phyloP scores from a whole-genome alignment of 1,140 invertebrate genomes.

The Macrosteles quadrilineatus region DNA sequence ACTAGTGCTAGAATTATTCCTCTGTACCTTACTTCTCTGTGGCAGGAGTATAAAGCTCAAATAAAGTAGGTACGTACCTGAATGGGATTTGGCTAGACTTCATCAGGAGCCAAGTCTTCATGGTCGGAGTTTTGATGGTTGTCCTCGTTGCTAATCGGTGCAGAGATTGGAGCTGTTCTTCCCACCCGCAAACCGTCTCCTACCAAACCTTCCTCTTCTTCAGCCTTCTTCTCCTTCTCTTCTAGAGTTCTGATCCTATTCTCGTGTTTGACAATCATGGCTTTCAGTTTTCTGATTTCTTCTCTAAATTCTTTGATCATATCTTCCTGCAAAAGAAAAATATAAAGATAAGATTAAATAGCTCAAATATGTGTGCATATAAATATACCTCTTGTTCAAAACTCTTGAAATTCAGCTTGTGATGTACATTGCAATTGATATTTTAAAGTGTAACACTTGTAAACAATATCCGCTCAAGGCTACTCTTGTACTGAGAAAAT shows the following conservation, averaged over 20 bases:
- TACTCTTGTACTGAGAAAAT: too few species aligned
- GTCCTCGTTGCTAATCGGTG: background rate
- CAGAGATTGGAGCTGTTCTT: background rate
- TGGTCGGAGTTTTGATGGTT: constrained; percentile 18
- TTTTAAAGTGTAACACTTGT: too few species aligned
- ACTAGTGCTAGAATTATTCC: too few species aligned
- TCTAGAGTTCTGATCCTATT: constrained; percentile 79
- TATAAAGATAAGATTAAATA: constrained; percentile 4
- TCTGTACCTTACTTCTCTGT: too few species aligned
- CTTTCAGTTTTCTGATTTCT: constrained; percentile 88
- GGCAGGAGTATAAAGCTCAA: too few species aligned
- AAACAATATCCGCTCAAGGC: too few species aligned
- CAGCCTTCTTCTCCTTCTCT: constrained; percentile 47
- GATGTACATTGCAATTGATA: too few species aligned
- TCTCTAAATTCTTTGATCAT: constrained; percentile 79
- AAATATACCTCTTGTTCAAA: constrained; percentile 2
- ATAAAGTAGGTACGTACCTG: too few species aligned
- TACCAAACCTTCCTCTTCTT: constrained; percentile 22
- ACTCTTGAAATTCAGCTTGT: constrained; percentile 25
- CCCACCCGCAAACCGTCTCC: constrained; percentile 10
- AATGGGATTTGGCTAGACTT: constrained; percentile 31
- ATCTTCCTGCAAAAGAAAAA: constrained; percentile 55
- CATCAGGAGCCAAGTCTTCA: constrained; percentile 39
- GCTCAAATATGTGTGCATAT: background rate
- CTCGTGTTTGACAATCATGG: constrained; percentile 93